These are phyloP conservation scores for Cryptoleucopteryx plumbea DNA, from an alignment of 2,113 vertebrate species.

Conservation along the genomic window DNA sequence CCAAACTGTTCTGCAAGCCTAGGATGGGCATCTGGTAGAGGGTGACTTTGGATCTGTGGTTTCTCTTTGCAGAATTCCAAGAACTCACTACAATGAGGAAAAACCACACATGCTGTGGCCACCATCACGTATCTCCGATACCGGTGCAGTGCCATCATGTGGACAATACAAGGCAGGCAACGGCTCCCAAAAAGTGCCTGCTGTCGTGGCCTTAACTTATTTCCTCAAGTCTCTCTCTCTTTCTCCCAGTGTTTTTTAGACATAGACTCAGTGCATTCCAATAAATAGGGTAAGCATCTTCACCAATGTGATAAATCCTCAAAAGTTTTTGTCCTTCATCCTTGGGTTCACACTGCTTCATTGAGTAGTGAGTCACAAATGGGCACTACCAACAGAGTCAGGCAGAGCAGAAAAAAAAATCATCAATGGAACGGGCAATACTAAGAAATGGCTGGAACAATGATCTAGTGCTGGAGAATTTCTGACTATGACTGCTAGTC, in stretches of 20 bases:
- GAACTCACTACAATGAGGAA: not conserved
- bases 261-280: not conserved
- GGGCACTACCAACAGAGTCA: not conserved
- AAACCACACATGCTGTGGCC: not conserved
- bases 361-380: not conserved
- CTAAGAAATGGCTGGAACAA: not conserved
- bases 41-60: not conserved
- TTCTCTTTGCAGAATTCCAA: not conserved
- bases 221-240: not conserved
- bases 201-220: accelerated
- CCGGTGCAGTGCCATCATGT: not conserved
- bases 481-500: not conserved
- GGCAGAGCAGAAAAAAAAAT: not conserved
- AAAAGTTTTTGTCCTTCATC: not conserved
- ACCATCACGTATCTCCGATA: accelerated
- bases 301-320: not conserved
- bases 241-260: not conserved
- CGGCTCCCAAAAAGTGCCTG: not conserved
- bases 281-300: not conserved
- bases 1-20: not conserved
- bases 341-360: not conserved
- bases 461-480: not conserved
- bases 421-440: not conserved
- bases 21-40: not conserved
- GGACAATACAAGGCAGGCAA: not conserved